These are phyloP conservation scores for Xenopus borealis DNA, from an alignment of 2,113 vertebrate species.

Conservation along the genomic window DNA sequence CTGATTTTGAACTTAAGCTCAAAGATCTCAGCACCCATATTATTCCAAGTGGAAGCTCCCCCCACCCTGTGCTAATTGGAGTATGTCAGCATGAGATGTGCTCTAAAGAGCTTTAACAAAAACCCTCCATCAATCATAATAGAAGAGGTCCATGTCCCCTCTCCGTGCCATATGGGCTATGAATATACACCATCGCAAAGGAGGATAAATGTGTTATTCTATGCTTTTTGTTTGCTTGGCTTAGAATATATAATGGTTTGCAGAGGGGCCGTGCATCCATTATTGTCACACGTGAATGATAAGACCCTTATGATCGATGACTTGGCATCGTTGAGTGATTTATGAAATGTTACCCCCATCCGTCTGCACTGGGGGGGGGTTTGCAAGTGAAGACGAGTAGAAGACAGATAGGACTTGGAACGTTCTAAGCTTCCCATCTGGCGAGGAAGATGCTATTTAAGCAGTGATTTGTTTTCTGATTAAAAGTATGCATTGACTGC, in stretches of 20 bases:
- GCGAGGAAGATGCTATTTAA: conserved; percentile 54
- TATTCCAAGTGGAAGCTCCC: no score
- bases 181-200: conserved; percentile 54
- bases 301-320: conserved; percentile 47
- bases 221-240: conserved; percentile 57
- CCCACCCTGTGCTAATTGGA: no score
- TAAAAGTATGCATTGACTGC: conserved; percentile 31
- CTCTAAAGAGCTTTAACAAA: conserved; percentile 2
- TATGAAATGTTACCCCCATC: conserved; percentile 53
- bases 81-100: no score
- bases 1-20: no score
- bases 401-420: conserved; percentile 44
- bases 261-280: conserved; percentile 50
- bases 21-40: no score
- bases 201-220: conserved; percentile 60
- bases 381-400: conserved; percentile 39
- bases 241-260: conserved; percentile 56
- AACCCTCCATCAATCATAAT: conserved; percentile 66
- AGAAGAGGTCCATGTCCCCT: conserved; percentile 45
- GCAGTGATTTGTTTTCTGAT: conserved; percentile 55
- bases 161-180: conserved; percentile 52
- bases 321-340: conserved; percentile 56
- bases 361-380: conserved; percentile 49
- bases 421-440: conserved; percentile 46
- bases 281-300: conserved; percentile 58